A percentile compares a stretch with the other conserved stretches of the same genome.
Conservation (phyloP, 1,140 invertebrate species). For the Lasaia peninsularis region DNA sequence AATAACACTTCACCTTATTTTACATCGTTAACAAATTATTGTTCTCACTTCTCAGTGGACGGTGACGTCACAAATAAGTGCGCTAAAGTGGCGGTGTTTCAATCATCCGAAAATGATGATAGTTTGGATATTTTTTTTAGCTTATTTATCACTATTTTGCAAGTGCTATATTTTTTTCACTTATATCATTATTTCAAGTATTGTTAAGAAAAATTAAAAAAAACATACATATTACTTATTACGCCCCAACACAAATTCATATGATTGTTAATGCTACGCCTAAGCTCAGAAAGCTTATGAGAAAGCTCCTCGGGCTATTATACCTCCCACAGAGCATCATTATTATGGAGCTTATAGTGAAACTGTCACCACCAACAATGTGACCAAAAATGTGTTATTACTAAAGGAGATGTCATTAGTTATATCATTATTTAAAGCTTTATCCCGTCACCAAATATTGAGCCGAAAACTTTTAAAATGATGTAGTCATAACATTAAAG, state of each 20-base stretch:
- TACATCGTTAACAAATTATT: no score
- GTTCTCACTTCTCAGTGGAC: no score
- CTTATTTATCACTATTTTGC: no score
- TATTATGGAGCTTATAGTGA: background rate
- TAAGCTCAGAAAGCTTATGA: background rate
- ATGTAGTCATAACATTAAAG: background rate
- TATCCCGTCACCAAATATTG: background rate
- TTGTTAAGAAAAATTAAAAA: no score
- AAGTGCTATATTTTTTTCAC: no score
- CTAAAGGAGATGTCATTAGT: background rate
- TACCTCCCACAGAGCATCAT: background rate
- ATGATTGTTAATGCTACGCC: constrained; percentile 1
- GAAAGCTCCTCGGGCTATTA: background rate
- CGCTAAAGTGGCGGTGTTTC: no score
- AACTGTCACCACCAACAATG: background rate
- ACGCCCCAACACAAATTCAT: background rate
- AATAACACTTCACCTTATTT: no score
- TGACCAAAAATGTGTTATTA: background rate
- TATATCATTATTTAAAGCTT: background rate
- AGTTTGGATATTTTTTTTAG: no score
- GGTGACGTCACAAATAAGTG: no score
- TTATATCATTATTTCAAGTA: no score
- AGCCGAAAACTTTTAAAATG: background rate
- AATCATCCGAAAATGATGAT: no score
- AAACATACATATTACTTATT: no score